Evolutionary conservation across 2,888 invertebrate species (phyloP).

Genomic region (Oegoconia quadripuncta): DNA sequence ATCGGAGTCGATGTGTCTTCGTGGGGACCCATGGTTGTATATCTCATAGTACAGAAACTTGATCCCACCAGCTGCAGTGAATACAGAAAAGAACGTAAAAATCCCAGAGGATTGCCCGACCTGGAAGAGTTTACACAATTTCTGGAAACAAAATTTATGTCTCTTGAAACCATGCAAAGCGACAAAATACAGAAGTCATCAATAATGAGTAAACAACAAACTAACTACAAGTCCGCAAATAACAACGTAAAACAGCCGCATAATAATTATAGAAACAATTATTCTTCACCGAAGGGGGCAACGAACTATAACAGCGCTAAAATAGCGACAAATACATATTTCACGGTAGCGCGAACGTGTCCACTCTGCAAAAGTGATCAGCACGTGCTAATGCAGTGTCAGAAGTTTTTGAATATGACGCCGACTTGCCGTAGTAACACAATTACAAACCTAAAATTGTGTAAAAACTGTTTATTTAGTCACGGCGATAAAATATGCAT

Average conservation of each 20-base stretch:
- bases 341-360: too few relatives aligned
- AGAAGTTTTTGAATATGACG: too few relatives aligned
- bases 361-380: too few relatives aligned
- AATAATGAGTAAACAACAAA: background rate
- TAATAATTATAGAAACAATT: constrained; percentile 3
- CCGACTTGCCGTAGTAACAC: too few relatives aligned
- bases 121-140: constrained; percentile 16
- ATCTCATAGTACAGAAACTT: constrained; percentile 20
- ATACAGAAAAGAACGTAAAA: constrained; percentile 14
- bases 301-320: constrained; percentile 5
- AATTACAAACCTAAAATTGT: too few relatives aligned
- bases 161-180: constrained; percentile 15
- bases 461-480: too few relatives aligned
- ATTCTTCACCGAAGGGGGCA: constrained; percentile 1
- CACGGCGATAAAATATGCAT: too few relatives aligned
- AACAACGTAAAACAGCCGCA: background rate
- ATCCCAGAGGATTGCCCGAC: constrained; percentile 11
- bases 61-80: constrained; percentile 17
- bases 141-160: constrained; percentile 19
- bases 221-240: background rate
- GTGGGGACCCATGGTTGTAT: constrained; percentile 20
- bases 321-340: too few relatives aligned
- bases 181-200: background rate
- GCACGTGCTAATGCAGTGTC: too few relatives aligned
- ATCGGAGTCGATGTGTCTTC: constrained; percentile 15